Conservation (phyloP, 2,888 invertebrate species). For the Diadromus collaris region DNA sequence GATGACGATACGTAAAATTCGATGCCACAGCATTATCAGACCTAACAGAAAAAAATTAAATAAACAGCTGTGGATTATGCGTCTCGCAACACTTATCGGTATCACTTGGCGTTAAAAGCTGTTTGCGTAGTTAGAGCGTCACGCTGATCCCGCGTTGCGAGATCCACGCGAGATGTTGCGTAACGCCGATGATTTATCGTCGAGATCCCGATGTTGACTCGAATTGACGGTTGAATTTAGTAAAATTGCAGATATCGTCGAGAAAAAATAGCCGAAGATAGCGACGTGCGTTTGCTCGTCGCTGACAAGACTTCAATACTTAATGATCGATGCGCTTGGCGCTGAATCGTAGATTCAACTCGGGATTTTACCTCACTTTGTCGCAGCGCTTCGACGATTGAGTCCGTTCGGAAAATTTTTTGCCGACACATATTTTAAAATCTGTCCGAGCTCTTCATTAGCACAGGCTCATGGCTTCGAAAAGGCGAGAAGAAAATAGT, state of each 20-base stretch:
- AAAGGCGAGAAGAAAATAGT: not conserved
- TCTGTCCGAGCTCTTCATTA: not conserved
- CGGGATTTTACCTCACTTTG: constrained; percentile 81
- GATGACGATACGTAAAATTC: not conserved
- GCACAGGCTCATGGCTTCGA: not conserved
- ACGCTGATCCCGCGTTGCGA: constrained; percentile 1
- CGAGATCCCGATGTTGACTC: not conserved
- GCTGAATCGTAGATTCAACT: constrained; percentile 89
- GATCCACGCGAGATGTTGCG: not conserved
- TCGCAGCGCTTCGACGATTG: not conserved
- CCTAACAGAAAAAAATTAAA: not conserved
- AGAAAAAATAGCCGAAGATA: constrained; percentile 86
- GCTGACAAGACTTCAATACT: constrained; percentile 87
- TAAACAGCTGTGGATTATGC: constrained; percentile 7
- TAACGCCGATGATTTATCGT: constrained; percentile 10
- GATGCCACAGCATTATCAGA: not conserved
- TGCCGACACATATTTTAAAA: not conserved
- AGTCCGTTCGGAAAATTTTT: not conserved
- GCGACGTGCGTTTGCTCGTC: constrained; percentile 90
- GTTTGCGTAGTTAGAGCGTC: constrained; percentile 25
- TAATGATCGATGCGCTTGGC: constrained; percentile 94
- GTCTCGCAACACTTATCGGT: constrained; percentile 4
- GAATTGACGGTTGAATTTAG: not conserved
- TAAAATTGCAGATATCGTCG: constrained; percentile 83
- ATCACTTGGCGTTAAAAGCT: constrained; percentile 1